Base-by-base conservation (phyloP, 2,113 vertebrate genomes). In the Bombycilla garrulus region DNA sequence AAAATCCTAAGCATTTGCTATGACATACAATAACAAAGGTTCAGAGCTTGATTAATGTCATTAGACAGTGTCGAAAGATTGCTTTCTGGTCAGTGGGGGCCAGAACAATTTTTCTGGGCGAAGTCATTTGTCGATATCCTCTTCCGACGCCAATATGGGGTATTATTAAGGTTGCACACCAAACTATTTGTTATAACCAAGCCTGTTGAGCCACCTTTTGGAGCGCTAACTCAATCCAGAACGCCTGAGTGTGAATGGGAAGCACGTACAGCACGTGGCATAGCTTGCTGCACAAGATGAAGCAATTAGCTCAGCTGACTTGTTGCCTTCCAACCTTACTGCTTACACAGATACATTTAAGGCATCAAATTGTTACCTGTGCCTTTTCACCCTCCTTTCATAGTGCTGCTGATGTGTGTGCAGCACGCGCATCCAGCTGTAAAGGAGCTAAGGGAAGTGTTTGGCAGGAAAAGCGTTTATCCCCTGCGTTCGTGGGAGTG, bases 1-100 rank as follows among this genome's bases (percentile, higher is more conserved):
- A 74, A 94, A 95, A 90, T 74, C 51, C 65, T 88, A 84, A 96
- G 88, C 28, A 45, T 96, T 96, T 95, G 86, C 94, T 95, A 92
- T 96, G 90, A 95, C 76, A 88, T 69, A 31, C 6, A 76, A 7
- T 67, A 78, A 84, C 67, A 92, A 86, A 93, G 64, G 79, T 88
- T 90, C 77, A 64, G 51, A 58, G 85, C 84, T 95, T 95, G 95
- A 91, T 92, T 69, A 74, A 87, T 76, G 77, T 81, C 57, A 62
- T 81, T 80, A 90, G 92, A 57, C 73, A 38, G 56, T 42, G 74
- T 71, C 65, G 81, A 56, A 92, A 89, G 29, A 69, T 86, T 84
- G 33, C 65, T 53, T 93, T 81, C 36, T 64, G 12, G 51, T 82
- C 80, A 86, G 5, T 23, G 24, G 25, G 51, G 29, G 17, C 53